Evolutionary conservation across 1,140 invertebrate species (phyloP).

Genomic region (Drosophila dunni): DNA sequence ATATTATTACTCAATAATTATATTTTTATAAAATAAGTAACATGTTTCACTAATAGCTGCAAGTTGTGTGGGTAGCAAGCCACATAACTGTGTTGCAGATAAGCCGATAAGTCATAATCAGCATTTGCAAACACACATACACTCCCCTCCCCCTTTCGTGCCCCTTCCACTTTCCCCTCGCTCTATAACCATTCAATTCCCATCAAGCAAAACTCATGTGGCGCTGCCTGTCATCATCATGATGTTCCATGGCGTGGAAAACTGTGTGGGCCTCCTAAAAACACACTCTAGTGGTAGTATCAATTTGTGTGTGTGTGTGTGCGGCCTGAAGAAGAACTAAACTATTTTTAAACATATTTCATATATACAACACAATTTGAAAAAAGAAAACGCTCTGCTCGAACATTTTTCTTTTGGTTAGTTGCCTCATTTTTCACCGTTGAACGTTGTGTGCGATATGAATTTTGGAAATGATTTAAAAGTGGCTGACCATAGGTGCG

Average conservation of each 20-base stretch:
- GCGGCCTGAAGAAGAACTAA: slow-evolving; percentile 51
- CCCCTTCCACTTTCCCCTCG: neutral
- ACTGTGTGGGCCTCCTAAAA: slow-evolving; percentile 32
- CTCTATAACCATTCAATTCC: neutral
- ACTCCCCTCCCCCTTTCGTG: neutral
- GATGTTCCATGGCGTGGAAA: slow-evolving; percentile 44
- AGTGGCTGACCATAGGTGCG: neutral
- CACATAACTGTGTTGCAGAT: slow-evolving; percentile 31
- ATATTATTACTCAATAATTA: neutral
- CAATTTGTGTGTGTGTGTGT: neutral
- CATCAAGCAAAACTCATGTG: slow-evolving; percentile 22
- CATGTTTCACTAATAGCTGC: neutral
- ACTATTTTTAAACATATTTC: slow-evolving; percentile 78
- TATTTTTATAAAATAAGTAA: slow-evolving; percentile 6
- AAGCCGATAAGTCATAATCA: slow-evolving; percentile 23
- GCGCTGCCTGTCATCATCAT: slow-evolving; percentile 18
- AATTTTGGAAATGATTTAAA: slow-evolving; percentile 55
- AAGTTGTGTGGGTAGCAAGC: slow-evolving; percentile 5
- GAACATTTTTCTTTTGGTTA: neutral
- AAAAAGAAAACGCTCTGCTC: slow-evolving; percentile 35
- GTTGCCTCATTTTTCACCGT: slow-evolving; percentile 4
- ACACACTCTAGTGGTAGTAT: neutral
- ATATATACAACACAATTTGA: slow-evolving; percentile 38
- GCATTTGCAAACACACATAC: neutral
- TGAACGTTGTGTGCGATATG: slow-evolving; percentile 27